Percentiles rank a stretch among this genome's conserved stretches.
Conservation (phyloP, 2,113 vertebrate species). For the Pterocles orientalis region DNA sequence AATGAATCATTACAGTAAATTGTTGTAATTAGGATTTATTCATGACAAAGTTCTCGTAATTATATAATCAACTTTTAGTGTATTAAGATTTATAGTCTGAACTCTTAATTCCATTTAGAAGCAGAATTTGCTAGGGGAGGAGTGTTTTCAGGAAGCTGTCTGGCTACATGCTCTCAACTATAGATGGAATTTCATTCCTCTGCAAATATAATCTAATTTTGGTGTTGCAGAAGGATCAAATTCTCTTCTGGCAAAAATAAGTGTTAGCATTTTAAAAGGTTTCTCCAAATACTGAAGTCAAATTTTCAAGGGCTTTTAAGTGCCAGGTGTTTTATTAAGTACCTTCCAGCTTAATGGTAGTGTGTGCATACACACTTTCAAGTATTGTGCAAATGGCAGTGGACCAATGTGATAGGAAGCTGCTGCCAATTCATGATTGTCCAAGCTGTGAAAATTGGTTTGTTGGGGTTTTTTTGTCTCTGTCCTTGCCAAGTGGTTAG, state of each 20-base stretch:
- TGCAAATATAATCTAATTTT: neutral
- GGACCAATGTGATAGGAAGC: neutral
- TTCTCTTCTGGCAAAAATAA: neutral
- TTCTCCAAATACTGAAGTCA: neutral
- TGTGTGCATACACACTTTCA: accelerated
- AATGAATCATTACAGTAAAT: slow-evolving; percentile 47
- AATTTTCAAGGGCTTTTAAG: neutral
- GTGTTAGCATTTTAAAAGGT: neutral
- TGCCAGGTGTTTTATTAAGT: neutral
- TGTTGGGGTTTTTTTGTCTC: too few species aligned
- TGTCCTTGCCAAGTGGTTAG: neutral
- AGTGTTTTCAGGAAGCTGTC: neutral
- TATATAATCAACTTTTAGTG: neutral
- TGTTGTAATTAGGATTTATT: slow-evolving; percentile 52
- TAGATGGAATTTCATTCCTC: neutral
- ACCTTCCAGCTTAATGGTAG: neutral
- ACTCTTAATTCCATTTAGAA: slow-evolving; percentile 11
- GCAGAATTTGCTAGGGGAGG: neutral
- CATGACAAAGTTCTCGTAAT: slow-evolving; percentile 37
- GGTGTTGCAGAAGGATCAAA: neutral
- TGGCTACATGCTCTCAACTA: neutral
- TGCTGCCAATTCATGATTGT: neutral
- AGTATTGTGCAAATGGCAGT: accelerated
- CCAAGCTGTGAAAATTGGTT: neutral
- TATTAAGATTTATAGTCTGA: slow-evolving; percentile 20